Conservation (phyloP, 2,113 vertebrate species). For the Neogobius melanostomus region DNA sequence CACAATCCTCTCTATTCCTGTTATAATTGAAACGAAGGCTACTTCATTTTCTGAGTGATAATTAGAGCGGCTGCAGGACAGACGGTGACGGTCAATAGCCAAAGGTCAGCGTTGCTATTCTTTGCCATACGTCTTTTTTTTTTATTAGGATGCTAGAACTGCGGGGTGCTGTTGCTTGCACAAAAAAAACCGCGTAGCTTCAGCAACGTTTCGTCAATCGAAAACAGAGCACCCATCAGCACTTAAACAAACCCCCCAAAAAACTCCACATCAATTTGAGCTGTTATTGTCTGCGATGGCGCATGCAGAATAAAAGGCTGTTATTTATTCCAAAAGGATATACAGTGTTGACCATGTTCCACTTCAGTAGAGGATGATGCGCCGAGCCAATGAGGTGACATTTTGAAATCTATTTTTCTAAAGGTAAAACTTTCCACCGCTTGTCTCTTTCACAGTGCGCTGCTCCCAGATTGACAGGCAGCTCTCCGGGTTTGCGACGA, state of each 20-base stretch:
- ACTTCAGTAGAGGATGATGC: conserved; percentile 51
- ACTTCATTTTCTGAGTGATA: conserved; percentile 47
- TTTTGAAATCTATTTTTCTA: conserved; percentile 72
- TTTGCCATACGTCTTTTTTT: too few relatives aligned
- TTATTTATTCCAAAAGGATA: conserved; percentile 52
- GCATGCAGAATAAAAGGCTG: conserved; percentile 39
- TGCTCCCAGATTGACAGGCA: conserved; percentile 70
- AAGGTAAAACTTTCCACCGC: conserved; percentile 65
- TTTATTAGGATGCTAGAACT: not conserved
- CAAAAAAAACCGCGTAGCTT: not conserved
- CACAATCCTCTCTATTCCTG: conserved; percentile 31
- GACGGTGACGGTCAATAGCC: conserved; percentile 21
- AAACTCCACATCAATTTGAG: conserved; percentile 9
- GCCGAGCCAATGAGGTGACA: conserved; percentile 58
- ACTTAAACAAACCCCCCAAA: not conserved
- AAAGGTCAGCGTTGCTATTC: not conserved
- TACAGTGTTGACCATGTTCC: conserved; percentile 60
- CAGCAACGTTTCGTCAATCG: not conserved
- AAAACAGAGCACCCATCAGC: not conserved
- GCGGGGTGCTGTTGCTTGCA: not conserved
- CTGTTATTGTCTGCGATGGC: conserved; percentile 26
- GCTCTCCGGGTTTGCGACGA: conserved; percentile 59
- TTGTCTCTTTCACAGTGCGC: conserved; percentile 62
- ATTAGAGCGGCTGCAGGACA: conserved; percentile 32
- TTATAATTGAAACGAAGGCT: conserved; percentile 58